Percentiles rank a stretch among this genome's conserved stretches.
Evolutionary conservation across 2,113 vertebrate species (phyloP).

Genomic region (Hydropotes inermis): DNA sequence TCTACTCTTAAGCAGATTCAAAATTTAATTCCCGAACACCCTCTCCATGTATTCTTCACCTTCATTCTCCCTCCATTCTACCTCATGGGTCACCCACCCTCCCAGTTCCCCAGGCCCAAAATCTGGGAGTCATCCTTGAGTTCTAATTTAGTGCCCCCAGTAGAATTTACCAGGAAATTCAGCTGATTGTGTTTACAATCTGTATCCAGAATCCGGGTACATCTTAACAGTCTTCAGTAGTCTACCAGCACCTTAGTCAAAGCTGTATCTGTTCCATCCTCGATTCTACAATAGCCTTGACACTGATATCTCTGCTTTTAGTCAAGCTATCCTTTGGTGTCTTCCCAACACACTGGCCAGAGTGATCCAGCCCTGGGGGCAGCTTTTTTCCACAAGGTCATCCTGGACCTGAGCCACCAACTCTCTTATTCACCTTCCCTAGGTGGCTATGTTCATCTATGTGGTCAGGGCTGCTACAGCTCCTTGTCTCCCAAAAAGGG

Average conservation of each 20-base stretch:
- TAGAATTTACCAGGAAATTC: neutral
- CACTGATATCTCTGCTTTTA: neutral
- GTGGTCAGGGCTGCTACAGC: neutral
- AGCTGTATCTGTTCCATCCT: neutral
- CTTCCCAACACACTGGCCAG: neutral
- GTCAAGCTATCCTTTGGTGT: neutral
- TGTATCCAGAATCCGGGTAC: neutral
- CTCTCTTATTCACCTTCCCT: neutral
- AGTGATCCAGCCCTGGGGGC: neutral
- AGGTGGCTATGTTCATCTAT: neutral
- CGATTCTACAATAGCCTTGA: neutral
- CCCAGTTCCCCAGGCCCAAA: neutral
- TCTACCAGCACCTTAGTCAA: neutral
- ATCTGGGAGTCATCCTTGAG: neutral
- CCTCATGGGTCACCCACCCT: neutral
- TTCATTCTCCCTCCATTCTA: neutral
- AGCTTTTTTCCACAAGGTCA: neutral
- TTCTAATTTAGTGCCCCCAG: neutral
- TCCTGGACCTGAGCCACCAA: neutral
- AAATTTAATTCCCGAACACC: neutral
- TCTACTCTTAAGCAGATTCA: neutral
- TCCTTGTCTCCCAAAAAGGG: neutral
- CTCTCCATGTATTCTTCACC: neutral
- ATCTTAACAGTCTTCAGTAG: neutral
- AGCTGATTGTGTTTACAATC: neutral